Evolutionary conservation across 2,888 invertebrate species (phyloP).

Genomic region (Cheilosia variabilis): DNA sequence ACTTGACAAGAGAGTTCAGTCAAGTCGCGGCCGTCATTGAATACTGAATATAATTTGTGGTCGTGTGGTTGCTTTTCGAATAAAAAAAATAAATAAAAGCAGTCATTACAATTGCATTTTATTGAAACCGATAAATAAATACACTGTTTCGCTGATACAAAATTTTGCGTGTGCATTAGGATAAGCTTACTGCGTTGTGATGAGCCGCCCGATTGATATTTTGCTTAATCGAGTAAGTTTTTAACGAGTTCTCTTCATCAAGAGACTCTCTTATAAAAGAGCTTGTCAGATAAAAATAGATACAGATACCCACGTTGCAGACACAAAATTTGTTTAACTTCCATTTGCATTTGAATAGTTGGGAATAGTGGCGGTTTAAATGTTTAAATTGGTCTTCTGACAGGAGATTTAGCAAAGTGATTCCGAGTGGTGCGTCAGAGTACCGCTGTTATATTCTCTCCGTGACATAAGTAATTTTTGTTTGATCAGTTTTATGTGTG

Average conservation of each 20-base stretch:
- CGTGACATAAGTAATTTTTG: neutral
- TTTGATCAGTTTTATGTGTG: slow-evolving; percentile 14
- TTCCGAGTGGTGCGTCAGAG: slow-evolving; percentile 11
- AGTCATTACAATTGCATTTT: neutral
- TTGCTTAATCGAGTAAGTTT: slow-evolving; percentile 82
- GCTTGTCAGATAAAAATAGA: neutral
- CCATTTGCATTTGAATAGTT: slow-evolving; percentile 7
- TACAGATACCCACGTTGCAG: slow-evolving; percentile 16
- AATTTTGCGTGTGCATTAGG: slow-evolving; percentile 18
- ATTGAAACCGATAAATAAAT: neutral
- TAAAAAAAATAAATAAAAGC: neutral
- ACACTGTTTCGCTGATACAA: neutral
- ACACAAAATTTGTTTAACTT: slow-evolving; percentile 2
- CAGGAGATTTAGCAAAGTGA: slow-evolving; percentile 3
- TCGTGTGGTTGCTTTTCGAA: slow-evolving; percentile 23
- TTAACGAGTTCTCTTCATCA: slow-evolving; percentile 52
- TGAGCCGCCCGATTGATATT: slow-evolving; percentile 83
- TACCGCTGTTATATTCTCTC: neutral
- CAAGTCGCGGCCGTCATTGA: slow-evolving; percentile 75
- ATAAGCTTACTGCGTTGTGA: slow-evolving; percentile 59
- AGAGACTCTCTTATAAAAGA: slow-evolving; percentile 33
- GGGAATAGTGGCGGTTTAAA: slow-evolving; percentile 24
- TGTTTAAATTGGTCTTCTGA: slow-evolving; percentile 34
- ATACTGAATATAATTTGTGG: slow-evolving; percentile 68
- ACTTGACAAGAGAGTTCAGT: slow-evolving; percentile 74